These are phyloP conservation scores for Criorhina ranunculi DNA, from an alignment of 2,888 invertebrate genomes.

Conservation along the genomic window DNA sequence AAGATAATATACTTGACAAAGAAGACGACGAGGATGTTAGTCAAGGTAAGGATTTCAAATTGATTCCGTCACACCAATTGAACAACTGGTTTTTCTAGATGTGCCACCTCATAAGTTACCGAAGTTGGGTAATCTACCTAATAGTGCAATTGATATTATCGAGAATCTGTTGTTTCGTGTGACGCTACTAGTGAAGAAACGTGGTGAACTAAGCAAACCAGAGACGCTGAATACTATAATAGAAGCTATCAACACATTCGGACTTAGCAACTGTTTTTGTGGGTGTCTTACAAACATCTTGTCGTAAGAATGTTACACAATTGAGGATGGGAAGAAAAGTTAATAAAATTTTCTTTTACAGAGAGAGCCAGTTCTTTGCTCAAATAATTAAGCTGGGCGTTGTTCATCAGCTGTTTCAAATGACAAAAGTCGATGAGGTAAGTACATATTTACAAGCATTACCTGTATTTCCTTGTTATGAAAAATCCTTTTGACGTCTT, in stretches of 20 bases:
- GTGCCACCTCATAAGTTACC: slow-evolving; percentile 79
- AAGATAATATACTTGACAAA: slow-evolving; percentile 82
- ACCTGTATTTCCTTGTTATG: too few species aligned
- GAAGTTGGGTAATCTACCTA: slow-evolving; percentile 78
- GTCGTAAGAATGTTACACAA: slow-evolving; percentile 79
- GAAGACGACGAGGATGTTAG: slow-evolving; percentile 83
- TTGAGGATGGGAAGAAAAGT: neutral
- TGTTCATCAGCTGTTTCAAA: slow-evolving; percentile 81
- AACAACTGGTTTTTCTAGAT: slow-evolving; percentile 72
- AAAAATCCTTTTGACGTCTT: too few species aligned
- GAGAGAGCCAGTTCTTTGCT: slow-evolving; percentile 84
- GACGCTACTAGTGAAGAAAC: slow-evolving; percentile 82
- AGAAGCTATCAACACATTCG: slow-evolving; percentile 82
- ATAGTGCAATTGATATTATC: slow-evolving; percentile 81
- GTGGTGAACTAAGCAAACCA: slow-evolving; percentile 82
- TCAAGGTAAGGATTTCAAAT: slow-evolving; percentile 75
- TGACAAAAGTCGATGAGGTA: slow-evolving; percentile 82
- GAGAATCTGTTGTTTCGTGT: slow-evolving; percentile 83
- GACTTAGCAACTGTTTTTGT: slow-evolving; percentile 82
- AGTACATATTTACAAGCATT: slow-evolving; percentile 11
- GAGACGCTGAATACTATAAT: slow-evolving; percentile 83
- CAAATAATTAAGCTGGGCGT: slow-evolving; percentile 83
- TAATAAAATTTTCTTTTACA: slow-evolving; percentile 69
- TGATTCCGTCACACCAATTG: neutral
- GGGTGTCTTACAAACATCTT: slow-evolving; percentile 83